Conservation (phyloP, 2,888 invertebrate species). For the Theristus sp. region DNA sequence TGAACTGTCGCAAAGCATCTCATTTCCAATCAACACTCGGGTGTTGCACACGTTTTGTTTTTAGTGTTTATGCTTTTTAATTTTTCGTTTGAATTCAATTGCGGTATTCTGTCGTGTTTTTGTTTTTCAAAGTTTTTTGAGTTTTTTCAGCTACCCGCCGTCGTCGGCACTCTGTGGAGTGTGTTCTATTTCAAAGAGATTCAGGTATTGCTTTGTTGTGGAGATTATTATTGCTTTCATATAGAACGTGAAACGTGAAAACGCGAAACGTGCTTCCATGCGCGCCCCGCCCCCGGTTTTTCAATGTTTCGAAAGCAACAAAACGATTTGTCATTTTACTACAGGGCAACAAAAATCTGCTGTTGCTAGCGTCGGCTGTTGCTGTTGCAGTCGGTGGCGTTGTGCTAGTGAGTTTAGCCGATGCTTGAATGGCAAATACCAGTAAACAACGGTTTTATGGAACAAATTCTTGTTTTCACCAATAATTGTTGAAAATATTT, state of each 20-base stretch:
- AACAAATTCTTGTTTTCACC: too few relatives aligned
- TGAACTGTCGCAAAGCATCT: not conserved
- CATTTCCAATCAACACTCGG: not conserved
- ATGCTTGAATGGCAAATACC: too few relatives aligned
- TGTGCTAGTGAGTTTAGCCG: not conserved
- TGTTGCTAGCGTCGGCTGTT: not conserved
- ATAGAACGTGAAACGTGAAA: too few relatives aligned
- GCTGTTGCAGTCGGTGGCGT: not conserved
- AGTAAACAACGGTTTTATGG: too few relatives aligned
- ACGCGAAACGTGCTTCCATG: too few relatives aligned
- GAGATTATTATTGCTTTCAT: not conserved
- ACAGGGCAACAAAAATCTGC: not conserved
- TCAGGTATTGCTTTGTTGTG: conserved; percentile 16
- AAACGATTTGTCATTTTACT: not conserved
- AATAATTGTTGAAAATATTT: too few relatives aligned
- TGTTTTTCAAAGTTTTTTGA: too few relatives aligned
- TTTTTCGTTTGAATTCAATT: conserved; percentile 11
- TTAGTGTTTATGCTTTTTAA: conserved; percentile 22
- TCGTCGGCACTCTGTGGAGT: conserved; percentile 33
- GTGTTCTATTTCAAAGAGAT: conserved; percentile 36
- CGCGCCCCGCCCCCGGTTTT: too few relatives aligned
- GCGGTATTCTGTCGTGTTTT: too few relatives aligned
- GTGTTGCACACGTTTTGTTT: too few relatives aligned
- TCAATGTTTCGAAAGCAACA: too few relatives aligned
- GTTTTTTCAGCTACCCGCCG: not conserved